Conservation (phyloP, 2,888 invertebrate species). For the Lepeophtheirus nordmannii region DNA sequence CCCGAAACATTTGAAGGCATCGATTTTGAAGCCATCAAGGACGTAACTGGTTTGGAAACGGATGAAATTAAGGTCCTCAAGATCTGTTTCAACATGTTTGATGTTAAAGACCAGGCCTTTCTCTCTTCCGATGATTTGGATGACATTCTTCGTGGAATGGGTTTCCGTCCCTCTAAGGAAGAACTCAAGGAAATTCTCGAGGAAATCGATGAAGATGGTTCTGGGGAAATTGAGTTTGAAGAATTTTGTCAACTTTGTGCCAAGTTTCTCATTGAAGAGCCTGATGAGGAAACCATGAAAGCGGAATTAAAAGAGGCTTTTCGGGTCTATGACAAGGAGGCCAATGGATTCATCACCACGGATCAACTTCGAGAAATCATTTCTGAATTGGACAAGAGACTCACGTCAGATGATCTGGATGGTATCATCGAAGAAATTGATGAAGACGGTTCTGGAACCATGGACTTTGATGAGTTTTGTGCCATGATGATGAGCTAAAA, state of each 20-base stretch:
- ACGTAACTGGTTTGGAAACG: constrained; percentile 17
- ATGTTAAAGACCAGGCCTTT: constrained; percentile 22
- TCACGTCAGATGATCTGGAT: constrained; percentile 20
- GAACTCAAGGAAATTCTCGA: constrained; percentile 24
- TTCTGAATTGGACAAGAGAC: constrained; percentile 16
- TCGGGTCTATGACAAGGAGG: constrained; percentile 23
- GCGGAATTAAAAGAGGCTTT: constrained; percentile 24
- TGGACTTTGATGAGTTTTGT: constrained; percentile 25
- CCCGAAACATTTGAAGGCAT: constrained; percentile 21
- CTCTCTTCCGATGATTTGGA: constrained; percentile 22
- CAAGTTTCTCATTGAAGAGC: constrained; percentile 24
- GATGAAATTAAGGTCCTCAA: constrained; percentile 24
- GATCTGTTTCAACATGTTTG: constrained; percentile 24
- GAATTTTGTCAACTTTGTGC: constrained; percentile 24
- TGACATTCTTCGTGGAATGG: constrained; percentile 24
- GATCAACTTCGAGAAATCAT: constrained; percentile 23
- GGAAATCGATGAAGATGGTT: constrained; percentile 24
- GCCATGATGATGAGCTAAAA: constrained; percentile 23
- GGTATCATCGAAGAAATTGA: constrained; percentile 24
- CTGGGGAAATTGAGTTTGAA: constrained; percentile 23
- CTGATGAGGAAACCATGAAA: constrained; percentile 25
- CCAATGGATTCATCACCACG: constrained; percentile 24
- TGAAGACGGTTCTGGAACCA: constrained; percentile 23
- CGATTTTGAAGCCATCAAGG: constrained; percentile 20
- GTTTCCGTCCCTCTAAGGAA: constrained; percentile 21